Percentiles rank a stretch among this genome's conserved stretches.
These are phyloP conservation scores for Rallus limicola DNA, from an alignment of 2,113 vertebrate species.

Conservation along the genomic window DNA sequence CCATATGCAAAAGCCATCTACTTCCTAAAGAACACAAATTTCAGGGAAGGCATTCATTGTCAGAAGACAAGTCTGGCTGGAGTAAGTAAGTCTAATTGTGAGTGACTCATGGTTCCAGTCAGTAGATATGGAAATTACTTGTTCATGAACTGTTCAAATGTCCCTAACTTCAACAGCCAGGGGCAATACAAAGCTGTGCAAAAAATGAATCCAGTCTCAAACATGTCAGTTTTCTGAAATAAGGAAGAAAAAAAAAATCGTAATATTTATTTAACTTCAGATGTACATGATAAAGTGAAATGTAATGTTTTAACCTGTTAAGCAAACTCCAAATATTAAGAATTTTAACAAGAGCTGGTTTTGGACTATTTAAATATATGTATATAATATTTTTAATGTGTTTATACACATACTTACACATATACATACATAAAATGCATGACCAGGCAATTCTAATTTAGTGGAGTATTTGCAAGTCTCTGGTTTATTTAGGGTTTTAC, in stretches of 20 bases:
- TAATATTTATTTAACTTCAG: neutral
- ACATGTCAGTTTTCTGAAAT: neutral
- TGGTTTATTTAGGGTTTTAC: neutral
- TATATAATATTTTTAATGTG: neutral
- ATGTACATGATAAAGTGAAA: neutral
- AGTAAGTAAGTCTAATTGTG: neutral
- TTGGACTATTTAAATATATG: neutral
- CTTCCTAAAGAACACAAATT: neutral
- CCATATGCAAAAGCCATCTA: neutral
- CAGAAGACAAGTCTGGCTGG: neutral
- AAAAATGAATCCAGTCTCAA: neutral
- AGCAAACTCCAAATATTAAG: neutral
- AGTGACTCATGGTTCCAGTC: conserved; percentile 4
- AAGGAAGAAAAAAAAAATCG: neutral
- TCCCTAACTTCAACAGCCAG: neutral
- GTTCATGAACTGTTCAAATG: neutral
- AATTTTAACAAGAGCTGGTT: neutral
- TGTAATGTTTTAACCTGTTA: neutral
- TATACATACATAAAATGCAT: neutral
- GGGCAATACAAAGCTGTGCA: neutral
- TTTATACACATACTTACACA: neutral
- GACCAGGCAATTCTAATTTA: neutral
- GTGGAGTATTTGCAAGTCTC: neutral
- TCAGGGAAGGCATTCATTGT: neutral
- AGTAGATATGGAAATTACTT: conserved; percentile 5